Evolutionary conservation across 2,888 invertebrate species (phyloP).

Genomic region (Eupithecia tripunctaria): DNA sequence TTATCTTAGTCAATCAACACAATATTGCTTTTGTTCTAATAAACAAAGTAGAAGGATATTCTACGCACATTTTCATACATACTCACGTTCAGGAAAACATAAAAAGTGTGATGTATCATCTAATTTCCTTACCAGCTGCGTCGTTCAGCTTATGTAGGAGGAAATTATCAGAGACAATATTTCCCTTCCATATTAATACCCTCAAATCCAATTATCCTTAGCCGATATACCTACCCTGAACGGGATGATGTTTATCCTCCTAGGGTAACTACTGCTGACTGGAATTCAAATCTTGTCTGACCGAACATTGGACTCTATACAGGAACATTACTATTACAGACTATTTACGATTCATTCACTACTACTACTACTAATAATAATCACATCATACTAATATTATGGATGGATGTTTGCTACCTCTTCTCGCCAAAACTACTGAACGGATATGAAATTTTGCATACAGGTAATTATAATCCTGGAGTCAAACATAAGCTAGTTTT

Average conservation of each 20-base stretch:
- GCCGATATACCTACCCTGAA: constrained; percentile 36
- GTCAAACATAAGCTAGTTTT: too few species aligned
- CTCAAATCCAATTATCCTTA: constrained; percentile 47
- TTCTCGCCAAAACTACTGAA: too few species aligned
- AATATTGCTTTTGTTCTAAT: background rate
- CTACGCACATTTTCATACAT: constrained; percentile 24
- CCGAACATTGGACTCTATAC: background rate
- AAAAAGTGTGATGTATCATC: constrained; percentile 40
- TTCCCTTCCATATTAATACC: constrained; percentile 49
- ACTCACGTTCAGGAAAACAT: constrained; percentile 29
- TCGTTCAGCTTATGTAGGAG: constrained; percentile 38
- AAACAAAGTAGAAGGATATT: background rate
- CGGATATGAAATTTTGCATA: too few species aligned
- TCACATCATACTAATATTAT: too few species aligned
- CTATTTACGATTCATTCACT: too few species aligned
- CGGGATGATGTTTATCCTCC: constrained; percentile 16
- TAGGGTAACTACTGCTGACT: background rate
- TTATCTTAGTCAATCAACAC: background rate
- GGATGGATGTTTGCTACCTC: too few species aligned
- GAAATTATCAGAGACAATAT: constrained; percentile 47
- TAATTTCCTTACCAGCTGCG: constrained; percentile 36
- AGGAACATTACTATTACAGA: background rate
- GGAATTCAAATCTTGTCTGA: background rate
- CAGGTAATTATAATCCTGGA: too few species aligned
- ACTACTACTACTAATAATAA: too few species aligned